Base-by-base conservation (phyloP, 2,797 vertebrate species). In the Alfaro cultratus region DNA sequence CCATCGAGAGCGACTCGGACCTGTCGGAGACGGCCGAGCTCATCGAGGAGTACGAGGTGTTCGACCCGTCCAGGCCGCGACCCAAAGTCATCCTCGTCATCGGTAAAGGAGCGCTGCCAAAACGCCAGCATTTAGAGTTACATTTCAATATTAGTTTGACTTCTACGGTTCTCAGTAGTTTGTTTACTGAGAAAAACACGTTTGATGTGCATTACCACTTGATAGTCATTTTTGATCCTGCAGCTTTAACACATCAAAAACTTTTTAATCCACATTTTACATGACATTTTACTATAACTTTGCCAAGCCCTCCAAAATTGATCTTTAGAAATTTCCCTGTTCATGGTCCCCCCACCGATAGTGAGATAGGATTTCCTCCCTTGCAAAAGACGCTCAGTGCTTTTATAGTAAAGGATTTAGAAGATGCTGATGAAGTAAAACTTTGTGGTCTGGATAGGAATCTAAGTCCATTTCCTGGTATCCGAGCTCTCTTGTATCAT, bases 41-140 rank as follows among this genome's bases (percentile, higher is more conserved):
- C 75, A 99, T 99, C 78, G 98, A 99, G 89, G 98, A 99, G 85
- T 99, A 99, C 0, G 97, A 99, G 75, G 98, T 99, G 62, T 99
- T 99, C 39, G 98, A 99, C 83, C 97, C 98, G 0, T 92, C 95
- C 67, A 96, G 97, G 89, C 96, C 98, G 0, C 95, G 97, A 51
- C 99, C 99, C 73, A 99, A 99, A 95, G 96, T 99, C 90, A 97
- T 99, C 92, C 97, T 99, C 15, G 96, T 99, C 84, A 99, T 99
- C 84, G 99, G 99, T 99, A 96, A 87, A 93, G 86, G 34, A 31
- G 31, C 53, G 10, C 5, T 0, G 31, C 23, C 62, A 1, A 75
- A 62, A 8, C 13, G 39, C 29, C 71, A 23, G 45, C 34, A 74
- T 26, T 11, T 16, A 73, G 74, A 45, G 47, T 11, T 26, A 26